Conservation (phyloP, 2,888 invertebrate genomes). For the Lycophotia porphyrea region DNA sequence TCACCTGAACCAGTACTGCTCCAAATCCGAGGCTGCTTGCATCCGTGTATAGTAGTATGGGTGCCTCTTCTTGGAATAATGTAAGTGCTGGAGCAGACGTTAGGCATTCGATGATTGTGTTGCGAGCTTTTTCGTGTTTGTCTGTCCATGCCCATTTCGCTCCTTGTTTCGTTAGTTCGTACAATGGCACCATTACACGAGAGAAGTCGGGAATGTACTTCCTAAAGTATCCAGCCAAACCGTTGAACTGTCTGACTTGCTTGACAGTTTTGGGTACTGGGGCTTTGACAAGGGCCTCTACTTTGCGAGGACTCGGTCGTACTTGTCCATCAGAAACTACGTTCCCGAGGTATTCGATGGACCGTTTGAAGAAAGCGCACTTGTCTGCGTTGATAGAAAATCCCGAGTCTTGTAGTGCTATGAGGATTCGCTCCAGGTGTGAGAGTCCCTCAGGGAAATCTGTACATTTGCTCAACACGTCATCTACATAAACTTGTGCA, state of each 20-base stretch:
- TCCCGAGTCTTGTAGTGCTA: constrained; percentile 60
- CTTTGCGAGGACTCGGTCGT: constrained; percentile 64
- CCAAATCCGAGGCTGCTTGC: constrained; percentile 31
- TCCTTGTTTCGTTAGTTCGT: constrained; percentile 56
- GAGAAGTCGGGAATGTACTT: constrained; percentile 60
- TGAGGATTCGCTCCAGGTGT: constrained; percentile 56
- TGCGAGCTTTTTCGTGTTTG: constrained; percentile 53
- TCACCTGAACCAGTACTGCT: constrained; percentile 19
- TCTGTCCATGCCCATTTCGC: constrained; percentile 49
- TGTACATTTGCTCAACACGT: constrained; percentile 62
- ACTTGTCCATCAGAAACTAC: constrained; percentile 64
- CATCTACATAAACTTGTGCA: constrained; percentile 67
- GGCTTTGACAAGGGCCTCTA: constrained; percentile 66
- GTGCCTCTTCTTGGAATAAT: constrained; percentile 25
- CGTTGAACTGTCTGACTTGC: constrained; percentile 58
- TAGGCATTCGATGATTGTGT: constrained; percentile 17
- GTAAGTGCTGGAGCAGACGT: constrained; percentile 22
- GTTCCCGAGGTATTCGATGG: constrained; percentile 64
- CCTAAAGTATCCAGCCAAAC: constrained; percentile 57
- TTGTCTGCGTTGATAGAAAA: constrained; percentile 69
- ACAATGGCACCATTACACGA: constrained; percentile 54
- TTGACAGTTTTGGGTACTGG: constrained; percentile 62
- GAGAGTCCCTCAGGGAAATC: constrained; percentile 52
- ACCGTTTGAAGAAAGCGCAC: constrained; percentile 58
- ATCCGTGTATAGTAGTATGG: constrained; percentile 18